Conservation (phyloP, 2,113 vertebrate genomes). For the Lagopus muta region DNA sequence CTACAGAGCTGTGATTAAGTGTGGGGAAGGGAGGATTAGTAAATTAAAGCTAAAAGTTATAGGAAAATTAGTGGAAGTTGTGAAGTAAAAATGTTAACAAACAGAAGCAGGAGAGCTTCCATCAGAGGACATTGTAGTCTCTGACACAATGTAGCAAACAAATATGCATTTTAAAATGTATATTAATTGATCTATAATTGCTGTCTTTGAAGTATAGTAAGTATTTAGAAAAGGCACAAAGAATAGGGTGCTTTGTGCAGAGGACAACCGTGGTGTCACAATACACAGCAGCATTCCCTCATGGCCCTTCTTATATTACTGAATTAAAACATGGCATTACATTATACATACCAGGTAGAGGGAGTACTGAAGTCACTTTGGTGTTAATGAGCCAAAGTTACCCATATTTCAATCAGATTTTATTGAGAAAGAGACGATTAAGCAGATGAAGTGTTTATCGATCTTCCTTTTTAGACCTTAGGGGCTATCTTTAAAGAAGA, state of each 20-base stretch:
- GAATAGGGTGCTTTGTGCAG: not conserved
- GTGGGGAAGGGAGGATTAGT: not conserved
- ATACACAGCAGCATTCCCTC: not conserved
- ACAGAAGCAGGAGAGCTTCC: not conserved
- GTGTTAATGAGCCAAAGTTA: not conserved
- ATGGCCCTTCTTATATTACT: not conserved
- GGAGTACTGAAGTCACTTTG: not conserved
- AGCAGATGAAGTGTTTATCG: not conserved
- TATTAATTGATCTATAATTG: not conserved
- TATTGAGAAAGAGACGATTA: not conserved
- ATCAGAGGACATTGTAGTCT: not conserved
- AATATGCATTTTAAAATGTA: not conserved
- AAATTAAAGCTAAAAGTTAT: not conserved
- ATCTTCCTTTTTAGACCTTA: not conserved
- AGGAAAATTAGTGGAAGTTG: not conserved
- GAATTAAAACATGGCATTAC: not conserved
- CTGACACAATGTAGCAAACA: not conserved
- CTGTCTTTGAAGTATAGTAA: not conserved
- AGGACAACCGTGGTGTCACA: not conserved
- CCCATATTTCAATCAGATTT: not conserved
- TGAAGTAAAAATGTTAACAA: not conserved
- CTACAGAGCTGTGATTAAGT: not conserved
- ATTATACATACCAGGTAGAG: not conserved
- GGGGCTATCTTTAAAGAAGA: not conserved
- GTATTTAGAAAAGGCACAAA: constrained; percentile 12